phyloP scores from a whole-genome alignment of 2,888 invertebrate genomes.

The Agapostemon virescens region DNA sequence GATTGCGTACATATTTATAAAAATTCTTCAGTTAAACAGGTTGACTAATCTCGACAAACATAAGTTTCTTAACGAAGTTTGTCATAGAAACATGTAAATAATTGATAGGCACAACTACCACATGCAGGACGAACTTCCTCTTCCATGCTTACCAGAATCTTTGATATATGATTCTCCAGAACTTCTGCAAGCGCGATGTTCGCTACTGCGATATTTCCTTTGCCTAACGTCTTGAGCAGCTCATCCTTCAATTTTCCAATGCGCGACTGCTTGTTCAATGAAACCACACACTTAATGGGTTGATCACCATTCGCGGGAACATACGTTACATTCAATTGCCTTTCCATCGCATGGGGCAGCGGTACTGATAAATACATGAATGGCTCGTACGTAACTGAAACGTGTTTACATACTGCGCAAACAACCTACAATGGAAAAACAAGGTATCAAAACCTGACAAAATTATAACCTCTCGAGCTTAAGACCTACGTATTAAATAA shows the following conservation, averaged over 20 bases:
- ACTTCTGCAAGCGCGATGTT: conserved; percentile 83
- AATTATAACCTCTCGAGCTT: background rate
- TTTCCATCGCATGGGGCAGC: conserved; percentile 84
- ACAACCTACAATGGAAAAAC: conserved; percentile 81
- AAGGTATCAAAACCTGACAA: background rate
- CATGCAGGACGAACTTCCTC: background rate
- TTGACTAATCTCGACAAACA: background rate
- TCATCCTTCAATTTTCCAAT: conserved; percentile 82
- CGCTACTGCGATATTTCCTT: conserved; percentile 75
- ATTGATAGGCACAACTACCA: conserved; percentile 5
- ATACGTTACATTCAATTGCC: conserved; percentile 83
- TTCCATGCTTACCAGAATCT: conserved; percentile 81
- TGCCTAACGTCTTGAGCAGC: conserved; percentile 79
- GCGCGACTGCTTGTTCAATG: conserved; percentile 83
- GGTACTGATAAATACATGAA: conserved; percentile 87
- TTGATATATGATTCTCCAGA: conserved; percentile 83
- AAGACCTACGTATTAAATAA: background rate
- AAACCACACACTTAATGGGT: conserved; percentile 81
- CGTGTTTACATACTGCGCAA: conserved; percentile 83
- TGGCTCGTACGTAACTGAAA: conserved; percentile 85
- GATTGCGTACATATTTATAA: background rate
- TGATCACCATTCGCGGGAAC: conserved; percentile 80
- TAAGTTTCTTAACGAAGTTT: conserved; percentile 11
- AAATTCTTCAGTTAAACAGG: background rate
- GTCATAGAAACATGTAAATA: conserved; percentile 9